A percentile compares a stretch with the other conserved stretches of the same genome.
Evolutionary conservation across 2,797 vertebrate species (phyloP).

Genomic region (Ambastaia sidthimunki): DNA sequence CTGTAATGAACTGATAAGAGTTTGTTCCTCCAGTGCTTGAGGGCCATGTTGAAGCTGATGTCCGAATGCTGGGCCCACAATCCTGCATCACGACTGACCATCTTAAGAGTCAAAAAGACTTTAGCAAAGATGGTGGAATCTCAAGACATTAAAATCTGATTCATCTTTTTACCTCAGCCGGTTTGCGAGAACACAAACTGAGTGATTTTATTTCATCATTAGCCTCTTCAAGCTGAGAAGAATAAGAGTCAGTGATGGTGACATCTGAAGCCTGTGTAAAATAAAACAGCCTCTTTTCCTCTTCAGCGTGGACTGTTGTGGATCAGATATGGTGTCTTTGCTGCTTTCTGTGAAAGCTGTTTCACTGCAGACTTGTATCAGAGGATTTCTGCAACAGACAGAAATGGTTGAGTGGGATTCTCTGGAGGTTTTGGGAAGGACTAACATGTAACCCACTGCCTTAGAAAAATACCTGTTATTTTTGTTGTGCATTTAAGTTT

Average conservation of each 20-base stretch:
- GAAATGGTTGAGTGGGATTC: slow-evolving; percentile 23
- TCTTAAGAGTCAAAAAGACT: slow-evolving; percentile 95
- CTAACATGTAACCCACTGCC: slow-evolving; percentile 38
- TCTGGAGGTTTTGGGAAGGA: slow-evolving; percentile 25
- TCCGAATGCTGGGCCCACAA: slow-evolving; percentile 97
- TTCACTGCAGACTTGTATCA: slow-evolving; percentile 5
- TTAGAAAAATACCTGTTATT: slow-evolving; percentile 46
- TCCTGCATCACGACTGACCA: slow-evolving; percentile 93
- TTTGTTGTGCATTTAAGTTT: slow-evolving; percentile 31
- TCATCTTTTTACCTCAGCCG: not conserved
- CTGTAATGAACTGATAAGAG: not conserved
- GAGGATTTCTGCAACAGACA: slow-evolving; percentile 8
- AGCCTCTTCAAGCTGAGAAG: not conserved
- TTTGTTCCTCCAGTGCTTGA: slow-evolving; percentile 83
- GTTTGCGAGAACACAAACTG: slow-evolving; percentile 1
- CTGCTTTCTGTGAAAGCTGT: slow-evolving; percentile 63
- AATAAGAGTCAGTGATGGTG: not conserved
- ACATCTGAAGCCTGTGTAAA: not conserved
- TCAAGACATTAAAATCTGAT: slow-evolving; percentile 98
- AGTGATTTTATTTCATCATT: not conserved
- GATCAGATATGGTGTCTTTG: slow-evolving; percentile 45
- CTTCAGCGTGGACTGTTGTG: slow-evolving; percentile 11
- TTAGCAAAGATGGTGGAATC: slow-evolving; percentile 99
- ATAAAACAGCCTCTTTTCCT: slow-evolving; percentile 39
- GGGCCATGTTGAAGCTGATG: slow-evolving; percentile 96